Base-by-base conservation (phyloP, 2,888 invertebrate genomes). In the Pterostichus niger region DNA sequence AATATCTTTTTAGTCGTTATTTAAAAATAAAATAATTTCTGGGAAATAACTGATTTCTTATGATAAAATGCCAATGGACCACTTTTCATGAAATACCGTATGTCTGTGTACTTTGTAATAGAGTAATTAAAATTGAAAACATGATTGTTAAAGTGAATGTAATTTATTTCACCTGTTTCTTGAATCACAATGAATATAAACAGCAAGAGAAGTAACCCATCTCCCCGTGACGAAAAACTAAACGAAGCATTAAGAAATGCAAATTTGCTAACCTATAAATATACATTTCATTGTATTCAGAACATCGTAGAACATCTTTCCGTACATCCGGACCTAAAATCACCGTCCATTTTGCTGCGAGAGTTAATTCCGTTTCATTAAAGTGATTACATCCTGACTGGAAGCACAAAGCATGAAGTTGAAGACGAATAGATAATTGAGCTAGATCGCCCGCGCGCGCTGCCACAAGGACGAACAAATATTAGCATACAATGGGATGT, bases 221-320 rank as follows among this genome's bases (percentile, higher is more conserved):
- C 64, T 49, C n/a, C 11, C 6, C 35, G 64, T 64, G 35, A 64
- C 33, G 64, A 17, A 71, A 71, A 46, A 44, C 44, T 13, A 44
- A 71, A 13, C 68, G 68, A 71, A 71, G 68, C 68, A 15, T 71
- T 15, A 44, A 71, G 64, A 71, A 71, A 71, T 71, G 68, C 68
- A 71, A 71, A 71, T 71, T 17, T 44, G 7, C 15, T 44, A 9
- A 40, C 40, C 44, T 40, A 71, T 71, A 71, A 71, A 71, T 71
- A 71, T 44, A 71, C 44, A 71, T 71, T 40, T 15, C 76, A 76
- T 76, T 76, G 76, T 76, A 76, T 54, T 76, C 76, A 76, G 46
- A 56, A 13, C 44, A 40, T 44, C 44, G 40, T 17, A 13, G 64
- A 35, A 31, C 64, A 33, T 35, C 35, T 64, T 64, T 44, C 46